Conservation (phyloP, 1,140 invertebrate species). For the Sinonovacula constricta region DNA sequence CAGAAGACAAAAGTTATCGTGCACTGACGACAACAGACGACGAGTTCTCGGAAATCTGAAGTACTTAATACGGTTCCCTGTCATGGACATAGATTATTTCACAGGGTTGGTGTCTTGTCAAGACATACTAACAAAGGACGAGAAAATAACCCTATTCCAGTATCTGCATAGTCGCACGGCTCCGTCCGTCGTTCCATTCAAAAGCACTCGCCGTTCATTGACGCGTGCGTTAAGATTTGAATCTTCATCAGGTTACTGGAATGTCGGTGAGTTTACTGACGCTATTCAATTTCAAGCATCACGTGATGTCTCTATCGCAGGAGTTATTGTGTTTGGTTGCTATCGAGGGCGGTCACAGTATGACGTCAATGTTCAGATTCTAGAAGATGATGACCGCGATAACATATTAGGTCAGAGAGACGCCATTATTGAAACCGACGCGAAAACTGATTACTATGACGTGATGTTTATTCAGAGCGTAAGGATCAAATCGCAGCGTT, state of each 20-base stretch:
- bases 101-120: slow-evolving; percentile 4
- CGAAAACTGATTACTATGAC: slow-evolving; percentile 19
- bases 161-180: slow-evolving; percentile 23
- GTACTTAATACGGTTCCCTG: slow-evolving; percentile 24
- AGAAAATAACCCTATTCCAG: slow-evolving; percentile 15
- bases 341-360: not conserved
- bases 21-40: slow-evolving; percentile 6
- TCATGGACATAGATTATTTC: slow-evolving; percentile 38
- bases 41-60: slow-evolving; percentile 33
- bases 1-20: slow-evolving; percentile 18
- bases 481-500: slow-evolving; percentile 6
- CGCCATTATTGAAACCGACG: not conserved
- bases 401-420: not conserved
- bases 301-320: slow-evolving; percentile 9
- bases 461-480: slow-evolving; percentile 8
- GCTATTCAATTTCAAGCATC: slow-evolving; percentile 37
- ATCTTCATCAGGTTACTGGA: slow-evolving; percentile 30
- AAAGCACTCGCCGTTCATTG: slow-evolving; percentile 10
- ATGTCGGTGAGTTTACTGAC: slow-evolving; percentile 30
- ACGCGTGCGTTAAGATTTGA: slow-evolving; percentile 28
- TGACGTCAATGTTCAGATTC: slow-evolving; percentile 16
- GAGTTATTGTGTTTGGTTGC: slow-evolving; percentile 21
- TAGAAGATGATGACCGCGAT: slow-evolving; percentile 1
- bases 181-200: slow-evolving; percentile 26
- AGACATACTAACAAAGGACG: slow-evolving; percentile 6